phyloP scores from a whole-genome alignment of 2,113 vertebrate species.

The Gobius niger region DNA sequence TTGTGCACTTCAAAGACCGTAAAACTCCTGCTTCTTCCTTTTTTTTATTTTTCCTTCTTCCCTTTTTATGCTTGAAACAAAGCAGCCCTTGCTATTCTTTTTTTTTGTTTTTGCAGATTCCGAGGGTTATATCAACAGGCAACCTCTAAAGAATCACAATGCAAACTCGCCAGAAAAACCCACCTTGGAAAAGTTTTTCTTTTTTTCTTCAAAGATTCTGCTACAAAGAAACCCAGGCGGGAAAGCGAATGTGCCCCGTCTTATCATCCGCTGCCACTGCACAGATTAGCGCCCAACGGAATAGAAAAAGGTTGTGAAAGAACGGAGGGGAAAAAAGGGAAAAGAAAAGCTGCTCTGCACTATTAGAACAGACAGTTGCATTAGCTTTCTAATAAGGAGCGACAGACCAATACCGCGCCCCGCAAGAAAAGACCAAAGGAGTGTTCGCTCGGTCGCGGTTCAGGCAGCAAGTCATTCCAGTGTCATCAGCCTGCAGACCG shows the following conservation, averaged over 20 bases:
- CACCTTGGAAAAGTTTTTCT: constrained; percentile 53
- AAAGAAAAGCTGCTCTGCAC: constrained; percentile 74
- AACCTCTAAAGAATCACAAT: constrained; percentile 57
- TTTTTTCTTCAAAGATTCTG: constrained; percentile 20
- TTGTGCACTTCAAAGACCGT: constrained; percentile 76
- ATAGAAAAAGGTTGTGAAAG: constrained; percentile 67
- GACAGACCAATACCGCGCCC: constrained; percentile 74
- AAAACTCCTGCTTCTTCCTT: constrained; percentile 58
- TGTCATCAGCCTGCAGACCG: no score
- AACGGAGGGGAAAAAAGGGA: constrained; percentile 20
- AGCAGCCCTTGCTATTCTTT: constrained; percentile 54
- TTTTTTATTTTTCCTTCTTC: constrained; percentile 56
- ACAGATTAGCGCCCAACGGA: constrained; percentile 74
- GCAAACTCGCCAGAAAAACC: constrained; percentile 28
- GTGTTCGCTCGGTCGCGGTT: constrained; percentile 34
- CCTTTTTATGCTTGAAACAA: constrained; percentile 69
- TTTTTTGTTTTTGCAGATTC: constrained; percentile 27
- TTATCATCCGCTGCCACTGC: constrained; percentile 72
- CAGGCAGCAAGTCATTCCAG: constrained; percentile 8
- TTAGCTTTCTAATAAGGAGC: constrained; percentile 80
- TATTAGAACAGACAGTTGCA: constrained; percentile 83
- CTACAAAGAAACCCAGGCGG: constrained; percentile 52
- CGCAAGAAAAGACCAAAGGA: constrained; percentile 40
- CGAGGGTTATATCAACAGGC: constrained; percentile 60
- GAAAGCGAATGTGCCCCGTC: constrained; percentile 67